Evolutionary conservation across 2,797 vertebrate species (phyloP).

Genomic region (Avahi laniger): DNA sequence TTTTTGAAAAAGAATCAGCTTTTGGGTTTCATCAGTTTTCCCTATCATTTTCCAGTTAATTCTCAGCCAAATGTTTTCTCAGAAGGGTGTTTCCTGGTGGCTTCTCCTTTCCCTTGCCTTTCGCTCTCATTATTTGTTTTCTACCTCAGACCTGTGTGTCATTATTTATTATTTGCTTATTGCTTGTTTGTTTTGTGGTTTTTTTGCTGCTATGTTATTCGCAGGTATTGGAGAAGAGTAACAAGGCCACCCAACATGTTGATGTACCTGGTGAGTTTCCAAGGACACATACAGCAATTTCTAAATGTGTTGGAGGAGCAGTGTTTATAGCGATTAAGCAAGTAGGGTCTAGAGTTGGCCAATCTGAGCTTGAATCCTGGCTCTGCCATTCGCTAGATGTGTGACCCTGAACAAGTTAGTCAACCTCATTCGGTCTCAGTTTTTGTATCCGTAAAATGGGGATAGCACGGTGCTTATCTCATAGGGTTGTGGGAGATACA

Average conservation of each 20-base stretch:
- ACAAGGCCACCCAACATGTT: not conserved
- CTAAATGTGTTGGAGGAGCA: not conserved
- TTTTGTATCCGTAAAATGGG: not conserved
- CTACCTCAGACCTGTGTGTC: not conserved
- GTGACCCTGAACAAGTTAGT: not conserved
- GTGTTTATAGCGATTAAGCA: not conserved
- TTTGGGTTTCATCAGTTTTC: not conserved
- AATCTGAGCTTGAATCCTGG: not conserved
- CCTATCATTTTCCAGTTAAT: not conserved
- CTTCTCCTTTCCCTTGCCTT: not conserved
- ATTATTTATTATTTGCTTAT: conserved; percentile 4
- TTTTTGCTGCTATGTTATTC: not conserved
- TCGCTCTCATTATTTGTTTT: not conserved
- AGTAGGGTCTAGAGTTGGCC: not conserved
- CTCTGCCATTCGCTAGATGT: not conserved
- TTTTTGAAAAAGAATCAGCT: not conserved
- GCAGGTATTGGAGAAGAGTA: not conserved
- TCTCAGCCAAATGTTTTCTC: not conserved
- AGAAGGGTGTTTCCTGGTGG: not conserved
- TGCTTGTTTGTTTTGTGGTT: not conserved
- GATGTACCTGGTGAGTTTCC: not conserved
- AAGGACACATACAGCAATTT: not conserved
- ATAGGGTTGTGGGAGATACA: not conserved
- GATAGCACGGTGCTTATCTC: not conserved
- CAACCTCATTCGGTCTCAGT: not conserved